Percentiles rank a stretch among this genome's conserved stretches.
phyloP scores from a whole-genome alignment of 2,888 invertebrate genomes.

The Epiperipatus broadwayi region DNA sequence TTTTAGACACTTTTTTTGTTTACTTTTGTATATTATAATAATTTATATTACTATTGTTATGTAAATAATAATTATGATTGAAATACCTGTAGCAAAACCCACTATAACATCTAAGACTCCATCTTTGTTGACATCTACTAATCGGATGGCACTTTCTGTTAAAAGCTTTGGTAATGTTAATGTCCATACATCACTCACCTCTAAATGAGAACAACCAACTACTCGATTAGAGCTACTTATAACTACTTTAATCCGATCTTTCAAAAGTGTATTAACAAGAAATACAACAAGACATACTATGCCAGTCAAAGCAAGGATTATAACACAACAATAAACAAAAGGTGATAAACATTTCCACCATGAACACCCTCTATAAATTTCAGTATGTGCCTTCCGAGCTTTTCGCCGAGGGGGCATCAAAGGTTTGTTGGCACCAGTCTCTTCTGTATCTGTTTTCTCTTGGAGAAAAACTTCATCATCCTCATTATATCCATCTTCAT shows the following conservation, averaged over 20 bases:
- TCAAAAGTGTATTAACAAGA: constrained; percentile 43
- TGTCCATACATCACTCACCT: constrained; percentile 44
- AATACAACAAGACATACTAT: constrained; percentile 43
- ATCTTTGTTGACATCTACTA: constrained; percentile 50
- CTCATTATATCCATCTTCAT: constrained; percentile 43
- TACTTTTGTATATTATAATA: too few relatives aligned
- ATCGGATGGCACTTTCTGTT: constrained; percentile 50
- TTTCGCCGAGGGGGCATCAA: constrained; percentile 51
- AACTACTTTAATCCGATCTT: constrained; percentile 33
- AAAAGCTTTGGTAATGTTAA: constrained; percentile 45
- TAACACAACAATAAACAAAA: constrained; percentile 38
- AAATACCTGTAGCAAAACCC: constrained; percentile 58
- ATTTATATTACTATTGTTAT: too few relatives aligned
- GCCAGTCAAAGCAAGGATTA: constrained; percentile 27
- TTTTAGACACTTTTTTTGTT: too few relatives aligned
- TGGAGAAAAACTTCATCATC: constrained; percentile 57
- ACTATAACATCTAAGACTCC: constrained; percentile 48
- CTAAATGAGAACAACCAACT: constrained; percentile 40
- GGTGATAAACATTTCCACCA: constrained; percentile 42
- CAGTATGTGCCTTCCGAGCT: constrained; percentile 28
- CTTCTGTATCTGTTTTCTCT: constrained; percentile 52
- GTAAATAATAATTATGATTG: too few relatives aligned
- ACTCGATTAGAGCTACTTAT: constrained; percentile 24
- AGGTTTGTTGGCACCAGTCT: constrained; percentile 47
- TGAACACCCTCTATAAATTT: constrained; percentile 36